phyloP scores from a whole-genome alignment of 2,797 vertebrate species.

The Cephalopachus bancanus region DNA sequence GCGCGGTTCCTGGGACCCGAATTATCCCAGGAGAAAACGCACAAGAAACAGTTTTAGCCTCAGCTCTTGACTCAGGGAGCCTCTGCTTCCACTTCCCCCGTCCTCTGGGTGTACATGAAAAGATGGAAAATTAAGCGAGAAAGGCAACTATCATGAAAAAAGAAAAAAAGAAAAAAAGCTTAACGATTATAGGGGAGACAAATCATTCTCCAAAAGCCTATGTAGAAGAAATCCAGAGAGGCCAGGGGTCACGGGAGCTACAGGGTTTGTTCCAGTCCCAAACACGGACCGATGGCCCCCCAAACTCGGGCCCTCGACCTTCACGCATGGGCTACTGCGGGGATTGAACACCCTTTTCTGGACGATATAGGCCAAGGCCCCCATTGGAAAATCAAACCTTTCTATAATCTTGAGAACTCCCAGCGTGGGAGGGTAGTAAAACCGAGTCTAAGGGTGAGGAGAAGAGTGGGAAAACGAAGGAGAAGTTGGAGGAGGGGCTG shows the following conservation, averaged over 20 bases:
- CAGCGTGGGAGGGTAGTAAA: not conserved
- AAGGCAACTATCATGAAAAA: not conserved
- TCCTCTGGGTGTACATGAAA: not conserved
- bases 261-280: not conserved
- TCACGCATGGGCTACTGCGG: not conserved
- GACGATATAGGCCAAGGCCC: not conserved
- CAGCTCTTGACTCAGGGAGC: not conserved
- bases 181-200: not conserved
- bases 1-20: not conserved
- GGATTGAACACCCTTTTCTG: not conserved
- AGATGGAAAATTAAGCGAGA: slow-evolving; percentile 2
- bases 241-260: not conserved
- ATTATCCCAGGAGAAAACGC: slow-evolving; percentile 23
- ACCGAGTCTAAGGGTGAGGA: not conserved
- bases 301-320: not conserved
- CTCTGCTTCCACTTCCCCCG: not conserved
- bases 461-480: not conserved
- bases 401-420: not conserved
- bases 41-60: not conserved
- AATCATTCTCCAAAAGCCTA: not conserved
- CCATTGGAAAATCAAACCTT: not conserved
- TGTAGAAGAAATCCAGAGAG: not conserved
- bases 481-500: no score
- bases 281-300: not conserved
- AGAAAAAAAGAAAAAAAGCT: not conserved